Base-by-base conservation (phyloP, 2,888 invertebrate species). In the Danaus chrysippus region DNA sequence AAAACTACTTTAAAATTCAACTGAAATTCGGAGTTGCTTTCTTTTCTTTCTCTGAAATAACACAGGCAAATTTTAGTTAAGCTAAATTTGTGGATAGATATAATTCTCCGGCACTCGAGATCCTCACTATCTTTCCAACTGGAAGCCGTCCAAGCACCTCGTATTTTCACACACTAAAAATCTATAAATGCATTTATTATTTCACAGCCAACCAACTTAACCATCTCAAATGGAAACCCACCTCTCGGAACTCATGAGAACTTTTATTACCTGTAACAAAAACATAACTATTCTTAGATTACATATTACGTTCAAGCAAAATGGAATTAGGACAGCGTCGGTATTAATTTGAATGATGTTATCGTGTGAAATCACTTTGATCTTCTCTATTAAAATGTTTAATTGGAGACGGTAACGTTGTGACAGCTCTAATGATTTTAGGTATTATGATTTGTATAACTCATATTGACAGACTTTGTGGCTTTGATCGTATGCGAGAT, bases 81-180 rank as follows among this genome's bases (percentile, higher is more conserved):
- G 44, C 55, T 10, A 42, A 60, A 60, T 55, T 56, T 56, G 42
- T 62, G 17, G 49, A 17, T 64, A 60, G 62, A 63, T 60, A 66
- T 70, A 68, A 71, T 70, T 70, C 68, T 67, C 66, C 67, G 62
- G 64, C 63, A 63, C 66, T 68, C 65, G 68, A 72, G 68, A 71
- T 69, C 64, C 65, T 58, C 68, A 59, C 49, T 58, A 62, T 58
- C 63, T 23, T 59, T 58, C 65, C 61, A 60, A 70, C 69, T 81
- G 80, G 79, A 76, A 75, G 66, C 67, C 70, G 70, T 76, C 79
- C 78, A 81, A 79, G 73, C 71, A 71, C 66, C 69, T 63, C 71
- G 73, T 75, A 75, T 77, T 76, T 76, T 73, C 71, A 70, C 72
- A 70, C 61, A 67, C 56, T 62, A 52, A 61, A 64, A 64, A 68